Percentiles rank a stretch among this genome's conserved stretches.
phyloP scores from a whole-genome alignment of 2,113 vertebrate genomes.

The Tapirus terrestris region DNA sequence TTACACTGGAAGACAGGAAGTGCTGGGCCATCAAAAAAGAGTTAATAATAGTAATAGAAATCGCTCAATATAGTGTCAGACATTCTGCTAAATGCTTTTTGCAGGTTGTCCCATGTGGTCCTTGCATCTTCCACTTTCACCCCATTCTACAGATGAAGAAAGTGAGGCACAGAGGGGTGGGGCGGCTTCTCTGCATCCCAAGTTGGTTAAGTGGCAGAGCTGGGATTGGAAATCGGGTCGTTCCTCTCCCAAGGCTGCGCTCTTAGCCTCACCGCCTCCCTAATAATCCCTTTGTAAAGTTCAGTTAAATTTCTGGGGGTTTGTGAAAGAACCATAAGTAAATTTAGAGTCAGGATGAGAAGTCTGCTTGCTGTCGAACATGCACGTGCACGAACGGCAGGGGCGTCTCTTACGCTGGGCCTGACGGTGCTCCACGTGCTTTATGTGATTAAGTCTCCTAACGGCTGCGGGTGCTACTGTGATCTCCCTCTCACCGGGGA shows the following conservation, averaged over 20 bases:
- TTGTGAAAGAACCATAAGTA: fast-evolving
- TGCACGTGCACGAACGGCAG: fast-evolving
- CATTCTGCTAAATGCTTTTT: fast-evolving
- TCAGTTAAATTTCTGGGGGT: neutral
- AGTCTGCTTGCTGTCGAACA: neutral
- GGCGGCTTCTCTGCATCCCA: neutral
- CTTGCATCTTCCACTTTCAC: fast-evolving
- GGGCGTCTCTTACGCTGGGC: fast-evolving
- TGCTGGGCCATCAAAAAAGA: neutral
- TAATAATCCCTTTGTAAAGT: fast-evolving
- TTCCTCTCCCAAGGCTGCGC: neutral
- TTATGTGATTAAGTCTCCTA: fast-evolving
- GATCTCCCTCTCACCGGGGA: fast-evolving
- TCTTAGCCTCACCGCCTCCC: neutral
- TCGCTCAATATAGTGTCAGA: fast-evolving
- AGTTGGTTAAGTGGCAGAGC: neutral
- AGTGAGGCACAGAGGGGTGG: neutral
- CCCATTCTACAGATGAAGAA: neutral
- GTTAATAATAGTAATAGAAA: fast-evolving
- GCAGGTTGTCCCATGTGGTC: fast-evolving
- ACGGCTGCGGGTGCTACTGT: neutral
- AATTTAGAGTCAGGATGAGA: fast-evolving
- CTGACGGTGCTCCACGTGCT: fast-evolving
- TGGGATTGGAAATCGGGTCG: neutral
- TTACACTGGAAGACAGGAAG: neutral